A percentile compares a stretch with the other conserved stretches of the same genome.
Conservation (phyloP, 2,888 invertebrate species). For the Oscheius myriophilus region DNA sequence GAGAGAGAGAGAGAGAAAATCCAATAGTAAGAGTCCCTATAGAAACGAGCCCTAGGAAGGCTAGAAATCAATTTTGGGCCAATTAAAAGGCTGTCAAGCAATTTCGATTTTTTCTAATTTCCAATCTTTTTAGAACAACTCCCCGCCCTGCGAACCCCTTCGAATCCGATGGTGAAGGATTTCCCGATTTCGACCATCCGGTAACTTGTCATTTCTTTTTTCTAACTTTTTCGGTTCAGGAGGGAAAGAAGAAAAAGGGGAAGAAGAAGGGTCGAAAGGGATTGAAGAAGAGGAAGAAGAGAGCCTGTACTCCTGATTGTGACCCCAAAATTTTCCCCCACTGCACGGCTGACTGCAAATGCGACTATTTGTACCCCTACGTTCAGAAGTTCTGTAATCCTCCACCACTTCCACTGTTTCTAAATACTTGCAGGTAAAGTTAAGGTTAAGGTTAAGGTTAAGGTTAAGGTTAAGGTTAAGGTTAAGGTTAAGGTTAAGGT, state of each 20-base stretch:
- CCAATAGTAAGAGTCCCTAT: no score
- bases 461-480: no score
- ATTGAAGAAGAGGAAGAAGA: constrained; percentile 1
- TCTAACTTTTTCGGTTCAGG: not conserved
- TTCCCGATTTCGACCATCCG: constrained; percentile 48
- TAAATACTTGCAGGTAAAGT: constrained; percentile 61
- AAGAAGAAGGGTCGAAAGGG: constrained; percentile 4
- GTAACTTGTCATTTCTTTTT: constrained; percentile 1
- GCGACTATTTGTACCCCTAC: constrained; percentile 60
- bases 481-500: no score
- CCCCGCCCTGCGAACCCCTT: constrained; percentile 13
- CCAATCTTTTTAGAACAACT: constrained; percentile 3
- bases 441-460: no score
- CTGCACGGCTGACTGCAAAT: constrained; percentile 58
- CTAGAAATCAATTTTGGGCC: no score
- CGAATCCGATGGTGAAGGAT: constrained; percentile 21
- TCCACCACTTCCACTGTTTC: constrained; percentile 62
- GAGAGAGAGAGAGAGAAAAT: no score
- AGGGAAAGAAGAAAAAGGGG: constrained; percentile 2
- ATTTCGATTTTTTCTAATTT: not conserved
- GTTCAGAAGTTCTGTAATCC: constrained; percentile 67
- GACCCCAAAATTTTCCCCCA: constrained; percentile 47
- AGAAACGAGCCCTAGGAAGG: no score
- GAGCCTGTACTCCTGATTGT: constrained; percentile 60
- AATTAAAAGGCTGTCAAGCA: not conserved